Percentiles rank a stretch among this genome's conserved stretches.
Evolutionary conservation across 2,113 vertebrate species (phyloP).

Genomic region (Lophura nycthemera): DNA sequence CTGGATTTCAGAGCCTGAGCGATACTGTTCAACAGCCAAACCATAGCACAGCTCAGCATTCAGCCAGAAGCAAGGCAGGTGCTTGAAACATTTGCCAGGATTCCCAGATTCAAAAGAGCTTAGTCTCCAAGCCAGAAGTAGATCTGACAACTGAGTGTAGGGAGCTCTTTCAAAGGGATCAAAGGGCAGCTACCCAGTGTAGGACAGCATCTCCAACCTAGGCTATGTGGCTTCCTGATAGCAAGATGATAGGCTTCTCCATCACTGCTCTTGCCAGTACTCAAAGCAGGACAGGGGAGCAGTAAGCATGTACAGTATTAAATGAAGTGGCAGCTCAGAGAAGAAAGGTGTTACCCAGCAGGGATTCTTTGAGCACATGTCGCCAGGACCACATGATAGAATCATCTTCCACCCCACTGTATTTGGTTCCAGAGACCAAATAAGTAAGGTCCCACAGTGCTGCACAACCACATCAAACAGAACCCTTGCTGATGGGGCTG

Average conservation of each 20-base stretch:
- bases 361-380: not conserved
- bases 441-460: fast-evolving
- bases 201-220: not conserved
- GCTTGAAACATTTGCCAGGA: constrained; percentile 20
- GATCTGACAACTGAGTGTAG: not conserved
- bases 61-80: constrained; percentile 54
- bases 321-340: not conserved
- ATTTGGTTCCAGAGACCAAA: not conserved
- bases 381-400: not conserved
- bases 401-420: not conserved
- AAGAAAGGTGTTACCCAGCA: not conserved
- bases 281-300: not conserved
- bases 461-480: not conserved
- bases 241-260: not conserved
- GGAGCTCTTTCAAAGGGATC: not conserved
- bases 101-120: not conserved
- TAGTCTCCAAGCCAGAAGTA: constrained; percentile 6
- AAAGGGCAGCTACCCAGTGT: not conserved
- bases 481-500: not conserved
- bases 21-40: not conserved
- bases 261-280: not conserved
- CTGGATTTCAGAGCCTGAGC: constrained; percentile 16
- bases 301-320: not conserved
- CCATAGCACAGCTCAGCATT: not conserved
- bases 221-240: not conserved